Evolutionary conservation across 2,113 vertebrate genomes (phyloP).

Genomic region (Helogale parvula): DNA sequence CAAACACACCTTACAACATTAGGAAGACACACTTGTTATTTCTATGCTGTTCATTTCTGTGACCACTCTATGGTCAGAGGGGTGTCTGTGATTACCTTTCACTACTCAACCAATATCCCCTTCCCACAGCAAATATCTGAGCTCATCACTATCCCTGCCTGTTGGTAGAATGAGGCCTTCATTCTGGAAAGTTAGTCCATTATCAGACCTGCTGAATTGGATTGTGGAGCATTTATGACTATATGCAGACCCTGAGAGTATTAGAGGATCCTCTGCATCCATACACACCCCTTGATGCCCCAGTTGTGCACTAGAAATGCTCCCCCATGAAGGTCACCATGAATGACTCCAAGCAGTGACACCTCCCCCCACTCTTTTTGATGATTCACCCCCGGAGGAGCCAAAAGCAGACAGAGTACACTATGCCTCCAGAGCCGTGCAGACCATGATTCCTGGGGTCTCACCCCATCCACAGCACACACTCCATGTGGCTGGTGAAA

Average conservation of each 20-base stretch:
- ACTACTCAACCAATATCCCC: background rate
- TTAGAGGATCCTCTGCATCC: background rate
- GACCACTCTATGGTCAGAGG: too few species aligned
- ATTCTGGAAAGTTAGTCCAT: background rate
- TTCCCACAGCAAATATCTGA: background rate
- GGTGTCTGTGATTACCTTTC: too few species aligned
- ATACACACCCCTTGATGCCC: background rate
- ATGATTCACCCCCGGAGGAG: background rate
- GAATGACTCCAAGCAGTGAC: background rate
- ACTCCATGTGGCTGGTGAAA: background rate
- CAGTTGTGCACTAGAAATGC: background rate
- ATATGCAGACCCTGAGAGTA: background rate
- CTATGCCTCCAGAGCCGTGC: background rate
- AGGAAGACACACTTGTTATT: too few species aligned
- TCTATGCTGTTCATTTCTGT: background rate
- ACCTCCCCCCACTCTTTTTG: rapidly evolving
- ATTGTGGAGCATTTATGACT: background rate
- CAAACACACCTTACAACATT: too few species aligned
- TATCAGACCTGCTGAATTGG: background rate
- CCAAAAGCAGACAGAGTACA: background rate
- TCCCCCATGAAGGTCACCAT: background rate
- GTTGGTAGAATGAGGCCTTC: background rate
- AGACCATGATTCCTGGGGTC: background rate
- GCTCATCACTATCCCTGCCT: background rate
- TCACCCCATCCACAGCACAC: background rate